Evolutionary conservation across 2,888 invertebrate species (phyloP).

Genomic region (Eupithecia inturbata): DNA sequence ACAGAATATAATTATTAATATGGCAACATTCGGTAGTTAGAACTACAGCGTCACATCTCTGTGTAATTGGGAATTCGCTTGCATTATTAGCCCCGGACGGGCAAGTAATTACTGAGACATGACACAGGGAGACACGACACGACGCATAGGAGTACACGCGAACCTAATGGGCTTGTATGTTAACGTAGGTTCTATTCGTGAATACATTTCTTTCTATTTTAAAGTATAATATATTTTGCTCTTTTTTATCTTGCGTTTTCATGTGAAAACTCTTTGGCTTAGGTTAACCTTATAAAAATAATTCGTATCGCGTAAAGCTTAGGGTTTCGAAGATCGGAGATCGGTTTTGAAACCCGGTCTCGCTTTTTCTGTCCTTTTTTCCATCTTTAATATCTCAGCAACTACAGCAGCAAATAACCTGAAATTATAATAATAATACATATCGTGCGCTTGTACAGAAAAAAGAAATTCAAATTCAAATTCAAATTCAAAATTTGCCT

Average conservation of each 20-base stretch:
- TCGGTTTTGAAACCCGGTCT: too few relatives aligned
- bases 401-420: too few relatives aligned
- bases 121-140: constrained; percentile 24
- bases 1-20: not conserved
- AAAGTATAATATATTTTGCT: not conserved
- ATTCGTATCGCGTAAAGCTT: not conserved
- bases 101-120: constrained; percentile 35
- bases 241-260: not conserved
- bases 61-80: constrained; percentile 32
- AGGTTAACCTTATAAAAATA: not conserved
- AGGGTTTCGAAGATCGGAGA: too few relatives aligned
- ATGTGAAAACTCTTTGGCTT: not conserved
- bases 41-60: constrained; percentile 22
- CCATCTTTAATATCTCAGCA: too few relatives aligned
- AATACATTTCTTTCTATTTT: not conserved
- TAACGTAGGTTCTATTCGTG: not conserved
- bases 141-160: not conserved
- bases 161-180: not conserved
- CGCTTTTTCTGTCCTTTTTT: too few relatives aligned
- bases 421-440: too few relatives aligned
- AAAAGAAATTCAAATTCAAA: too few relatives aligned
- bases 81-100: constrained; percentile 29
- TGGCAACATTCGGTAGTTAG: not conserved
- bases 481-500: too few relatives aligned
- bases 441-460: too few relatives aligned